Evolutionary conservation across 1,140 invertebrate species (phyloP).

Genomic region (Neodiprion fabricii): DNA sequence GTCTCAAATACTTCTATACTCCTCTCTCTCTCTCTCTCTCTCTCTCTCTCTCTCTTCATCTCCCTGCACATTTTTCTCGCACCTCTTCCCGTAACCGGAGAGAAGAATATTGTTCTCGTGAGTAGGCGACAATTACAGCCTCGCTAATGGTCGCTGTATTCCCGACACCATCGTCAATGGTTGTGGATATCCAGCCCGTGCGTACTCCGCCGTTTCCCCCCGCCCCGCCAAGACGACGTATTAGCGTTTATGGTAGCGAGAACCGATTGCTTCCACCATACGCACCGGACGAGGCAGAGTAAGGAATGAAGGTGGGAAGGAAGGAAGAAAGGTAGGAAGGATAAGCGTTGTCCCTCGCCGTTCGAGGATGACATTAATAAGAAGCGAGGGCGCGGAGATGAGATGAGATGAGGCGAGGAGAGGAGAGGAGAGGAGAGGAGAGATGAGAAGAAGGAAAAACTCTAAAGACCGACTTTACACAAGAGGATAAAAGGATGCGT

Average conservation of each 20-base stretch:
- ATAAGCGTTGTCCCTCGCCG: not conserved
- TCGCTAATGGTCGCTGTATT: too few species aligned
- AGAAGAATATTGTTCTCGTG: not conserved
- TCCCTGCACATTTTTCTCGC: slow-evolving; percentile 13
- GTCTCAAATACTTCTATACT: slow-evolving; percentile 30
- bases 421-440: slow-evolving; percentile 29
- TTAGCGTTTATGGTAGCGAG: slow-evolving; percentile 4
- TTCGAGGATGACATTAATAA: not conserved
- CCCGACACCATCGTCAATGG: too few species aligned
- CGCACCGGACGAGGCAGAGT: not conserved
- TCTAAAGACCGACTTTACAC: slow-evolving; percentile 44
- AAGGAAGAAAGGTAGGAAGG: not conserved
- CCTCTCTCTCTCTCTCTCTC: slow-evolving; percentile 11
- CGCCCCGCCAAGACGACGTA: not conserved
- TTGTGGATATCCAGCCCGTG: not conserved
- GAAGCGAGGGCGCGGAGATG: not conserved
- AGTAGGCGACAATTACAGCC: too few species aligned
- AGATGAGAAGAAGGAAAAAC: slow-evolving; percentile 32
- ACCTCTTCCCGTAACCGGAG: slow-evolving; percentile 1
- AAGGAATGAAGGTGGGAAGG: too few species aligned
- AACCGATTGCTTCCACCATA: slow-evolving; percentile 15
- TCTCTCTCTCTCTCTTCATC: slow-evolving; percentile 11
- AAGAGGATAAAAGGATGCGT: slow-evolving; percentile 61
- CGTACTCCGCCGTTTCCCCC: not conserved
- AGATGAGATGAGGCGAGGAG: not conserved